A percentile compares a stretch with the other conserved stretches of the same genome.
phyloP scores from a whole-genome alignment of 2,113 vertebrate species.

The Herpetotheres cachinnans region DNA sequence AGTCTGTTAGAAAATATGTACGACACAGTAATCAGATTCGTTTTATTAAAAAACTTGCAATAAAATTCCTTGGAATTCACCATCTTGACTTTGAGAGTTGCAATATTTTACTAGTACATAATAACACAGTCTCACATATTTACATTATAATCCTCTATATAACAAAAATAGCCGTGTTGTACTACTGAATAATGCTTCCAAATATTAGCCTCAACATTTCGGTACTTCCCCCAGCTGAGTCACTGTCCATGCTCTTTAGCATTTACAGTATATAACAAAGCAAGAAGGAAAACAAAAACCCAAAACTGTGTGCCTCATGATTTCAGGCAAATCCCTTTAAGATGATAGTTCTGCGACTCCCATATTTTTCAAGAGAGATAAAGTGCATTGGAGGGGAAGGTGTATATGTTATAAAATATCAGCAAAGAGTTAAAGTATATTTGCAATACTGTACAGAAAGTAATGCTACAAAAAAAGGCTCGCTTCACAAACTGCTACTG shows the following conservation, averaged over 20 bases:
- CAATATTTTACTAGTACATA: slow-evolving; percentile 80
- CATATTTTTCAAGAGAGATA: slow-evolving; percentile 77
- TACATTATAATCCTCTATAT: slow-evolving; percentile 79
- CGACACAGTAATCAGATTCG: slow-evolving; percentile 22
- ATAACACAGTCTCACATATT: slow-evolving; percentile 81
- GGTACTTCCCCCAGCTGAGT: slow-evolving; percentile 34
- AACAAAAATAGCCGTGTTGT: slow-evolving; percentile 85
- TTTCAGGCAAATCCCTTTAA: slow-evolving; percentile 69
- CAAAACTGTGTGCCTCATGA: slow-evolving; percentile 21
- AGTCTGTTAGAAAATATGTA: neutral
- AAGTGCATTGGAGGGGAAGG: slow-evolving; percentile 83
- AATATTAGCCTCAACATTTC: slow-evolving; percentile 49
- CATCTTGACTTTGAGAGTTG: slow-evolving; percentile 78
- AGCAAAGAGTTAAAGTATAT: slow-evolving; percentile 20
- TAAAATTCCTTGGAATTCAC: slow-evolving; percentile 83
- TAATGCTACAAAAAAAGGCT: neutral
- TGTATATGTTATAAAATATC: slow-evolving; percentile 24
- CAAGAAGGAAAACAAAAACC: slow-evolving; percentile 37
- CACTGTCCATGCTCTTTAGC: slow-evolving; percentile 55
- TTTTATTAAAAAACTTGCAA: slow-evolving; percentile 80
- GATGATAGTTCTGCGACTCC: slow-evolving; percentile 47
- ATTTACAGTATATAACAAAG: slow-evolving; percentile 60
- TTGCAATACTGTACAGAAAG: slow-evolving; percentile 36
- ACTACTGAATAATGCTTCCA: slow-evolving; percentile 74
- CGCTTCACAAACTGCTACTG: neutral